These are phyloP conservation scores for Aphrophora alni DNA, from an alignment of 2,888 invertebrate genomes.

Conservation along the genomic window DNA sequence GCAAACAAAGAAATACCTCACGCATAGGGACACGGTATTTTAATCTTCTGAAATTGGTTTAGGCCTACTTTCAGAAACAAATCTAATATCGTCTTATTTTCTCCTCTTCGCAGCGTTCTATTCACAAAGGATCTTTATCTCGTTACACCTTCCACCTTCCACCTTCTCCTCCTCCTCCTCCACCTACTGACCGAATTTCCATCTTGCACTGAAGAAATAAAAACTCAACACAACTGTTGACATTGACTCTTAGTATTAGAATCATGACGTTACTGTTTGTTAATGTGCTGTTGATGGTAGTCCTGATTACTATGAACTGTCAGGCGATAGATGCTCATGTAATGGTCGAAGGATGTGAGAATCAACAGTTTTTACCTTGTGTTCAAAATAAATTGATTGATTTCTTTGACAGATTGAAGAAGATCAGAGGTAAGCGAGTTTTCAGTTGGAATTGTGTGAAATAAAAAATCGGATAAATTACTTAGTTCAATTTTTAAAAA, in stretches of 20 bases:
- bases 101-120: no score
- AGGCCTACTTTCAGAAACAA: not conserved
- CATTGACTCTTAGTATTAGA: not conserved
- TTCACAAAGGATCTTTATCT: not conserved
- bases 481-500: no score
- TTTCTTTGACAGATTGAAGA: not conserved
- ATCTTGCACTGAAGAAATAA: not conserved
- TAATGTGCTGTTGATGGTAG: not conserved
- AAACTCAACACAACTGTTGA: not conserved
- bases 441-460: no score
- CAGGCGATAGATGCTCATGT: not conserved
- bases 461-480: no score
- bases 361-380: not conserved
- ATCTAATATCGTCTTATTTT: not conserved
- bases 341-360: not conserved
- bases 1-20: no score
- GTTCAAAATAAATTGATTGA: not conserved
- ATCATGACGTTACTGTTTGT: not conserved
- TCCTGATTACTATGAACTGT: not conserved
- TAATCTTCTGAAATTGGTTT: not conserved
- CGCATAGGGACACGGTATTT: no score
- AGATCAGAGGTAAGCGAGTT: not conserved
- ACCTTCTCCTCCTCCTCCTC: not conserved
- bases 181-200: not conserved
- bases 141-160: not conserved